Evolutionary conservation across 2,797 vertebrate genomes (phyloP), one percentile per base, ranked within the genome.

Genomic region (Peromyscus eremicus): DNA sequence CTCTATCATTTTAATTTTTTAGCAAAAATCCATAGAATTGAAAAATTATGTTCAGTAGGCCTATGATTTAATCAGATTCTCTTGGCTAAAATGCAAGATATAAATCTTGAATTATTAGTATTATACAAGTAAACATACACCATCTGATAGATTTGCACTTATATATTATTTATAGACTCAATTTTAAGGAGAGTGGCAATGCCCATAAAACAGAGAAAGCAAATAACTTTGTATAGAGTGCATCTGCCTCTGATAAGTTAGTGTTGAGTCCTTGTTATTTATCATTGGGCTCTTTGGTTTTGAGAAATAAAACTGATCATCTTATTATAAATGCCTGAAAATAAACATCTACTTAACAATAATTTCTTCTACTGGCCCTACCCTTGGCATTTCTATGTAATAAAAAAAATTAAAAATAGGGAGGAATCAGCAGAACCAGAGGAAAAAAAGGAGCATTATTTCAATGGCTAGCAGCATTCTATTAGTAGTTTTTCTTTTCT

Each of bases 131-230:
- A 98, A 98, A 97, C 97, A 98, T 97, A 97, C 93, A 95, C 95
- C 73, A 86, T 93, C 93, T 98, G 97, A 98, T 97, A 97, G 97
- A 97, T 98, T 97, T 95, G 87, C 95, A 97, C 95, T 98, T 97
- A 97, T 93, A 94, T 97, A 97, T 98, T 98, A 98, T 98, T 98
- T 98, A 98, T 98, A 97, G 97, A 95, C 96, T 97, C 97, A 98
- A 98, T 98, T 98, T 98, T 97, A 97, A 96, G 93, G 95, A 97
- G 80, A 98, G 97, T 96, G 94, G 96, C 97, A 97, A 95, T 97
- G 85, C 94, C 96, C 97, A 96, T 98, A 98, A 98, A 98, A 97
- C 43, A 97, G 87, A 94, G 86, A 97, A 96, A 97, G 97, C 97
- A 97, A 97, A 97, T 97, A 98, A 96, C 96, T 6, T 0, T 89